phyloP scores from a whole-genome alignment of 37 sponge, comb jelly and placozoan genomes.

The Aphrocallistes beatrix region DNA sequence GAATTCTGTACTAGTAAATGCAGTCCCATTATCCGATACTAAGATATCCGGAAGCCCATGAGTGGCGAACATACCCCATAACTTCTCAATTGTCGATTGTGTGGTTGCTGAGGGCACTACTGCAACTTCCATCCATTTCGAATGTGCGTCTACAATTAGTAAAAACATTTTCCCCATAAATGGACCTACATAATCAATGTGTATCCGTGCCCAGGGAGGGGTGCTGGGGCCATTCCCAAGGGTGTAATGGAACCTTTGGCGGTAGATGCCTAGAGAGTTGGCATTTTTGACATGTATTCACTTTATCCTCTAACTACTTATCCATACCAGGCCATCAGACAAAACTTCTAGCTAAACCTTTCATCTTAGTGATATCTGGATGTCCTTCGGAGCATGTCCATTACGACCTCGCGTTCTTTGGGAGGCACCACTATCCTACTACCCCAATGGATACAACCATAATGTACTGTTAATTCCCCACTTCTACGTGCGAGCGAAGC shows the following conservation, averaged over 20 bases:
- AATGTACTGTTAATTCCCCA: conserved; percentile 4
- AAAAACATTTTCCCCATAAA: conserved; percentile 15
- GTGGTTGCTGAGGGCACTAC: conserved; percentile 1
- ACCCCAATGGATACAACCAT: neutral
- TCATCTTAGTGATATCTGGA: no score
- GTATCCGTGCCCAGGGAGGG: conserved; percentile 22
- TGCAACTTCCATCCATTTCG: no score
- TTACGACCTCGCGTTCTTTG: neutral
- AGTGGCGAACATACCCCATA: conserved; percentile 10
- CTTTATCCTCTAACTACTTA: neutral
- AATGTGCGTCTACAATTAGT: no score
- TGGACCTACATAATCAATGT: conserved; percentile 24
- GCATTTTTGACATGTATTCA: neutral
- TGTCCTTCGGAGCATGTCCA: no score
- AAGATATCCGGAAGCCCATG: conserved; percentile 13
- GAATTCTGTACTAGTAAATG: conserved; percentile 22
- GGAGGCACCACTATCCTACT: no score
- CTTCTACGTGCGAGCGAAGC: neutral
- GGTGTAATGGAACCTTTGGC: conserved; percentile 18
- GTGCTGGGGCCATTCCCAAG: conserved; percentile 21
- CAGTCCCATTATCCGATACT: conserved; percentile 19
- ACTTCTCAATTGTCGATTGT: neutral
- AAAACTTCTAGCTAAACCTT: conserved; percentile 19
- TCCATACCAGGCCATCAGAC: conserved; percentile 24
- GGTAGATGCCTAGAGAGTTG: neutral